Conservation (phyloP, 2,888 invertebrate species). For the Nemotelus pantherinus region DNA sequence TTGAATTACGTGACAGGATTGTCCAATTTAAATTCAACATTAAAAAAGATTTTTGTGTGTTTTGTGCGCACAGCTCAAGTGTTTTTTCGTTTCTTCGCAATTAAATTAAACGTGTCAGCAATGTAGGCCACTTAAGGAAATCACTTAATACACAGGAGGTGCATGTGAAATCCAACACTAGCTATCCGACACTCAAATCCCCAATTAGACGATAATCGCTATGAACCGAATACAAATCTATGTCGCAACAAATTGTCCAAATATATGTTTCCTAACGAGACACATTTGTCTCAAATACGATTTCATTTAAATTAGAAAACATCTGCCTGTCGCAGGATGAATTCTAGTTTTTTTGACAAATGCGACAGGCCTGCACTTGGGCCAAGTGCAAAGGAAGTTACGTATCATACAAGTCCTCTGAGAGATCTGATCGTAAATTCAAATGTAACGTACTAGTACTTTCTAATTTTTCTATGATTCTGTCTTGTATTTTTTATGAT, state of each 20-base stretch:
- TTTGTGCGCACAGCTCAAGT: too few species aligned
- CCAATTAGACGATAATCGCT: too few species aligned
- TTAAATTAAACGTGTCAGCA: too few species aligned
- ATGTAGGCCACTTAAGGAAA: too few species aligned
- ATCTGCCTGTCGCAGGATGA: conserved; percentile 21
- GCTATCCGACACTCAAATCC: too few species aligned
- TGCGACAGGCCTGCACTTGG: background rate
- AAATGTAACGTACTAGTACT: conserved; percentile 12
- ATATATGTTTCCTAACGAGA: conserved; percentile 3
- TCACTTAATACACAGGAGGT: too few species aligned
- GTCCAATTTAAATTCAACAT: background rate
- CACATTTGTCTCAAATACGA: conserved; percentile 3
- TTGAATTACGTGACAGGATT: conserved; percentile 13
- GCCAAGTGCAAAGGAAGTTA: conserved; percentile 12
- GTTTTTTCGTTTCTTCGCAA: too few species aligned
- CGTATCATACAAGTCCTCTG: background rate
- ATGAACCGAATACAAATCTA: background rate
- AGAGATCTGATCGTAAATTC: background rate
- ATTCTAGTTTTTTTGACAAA: background rate
- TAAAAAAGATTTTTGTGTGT: too few species aligned
- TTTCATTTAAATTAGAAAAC: conserved; percentile 29
- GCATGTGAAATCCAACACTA: too few species aligned
- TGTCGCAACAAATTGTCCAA: conserved; percentile 1
- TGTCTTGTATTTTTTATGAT: background rate
- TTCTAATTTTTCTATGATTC: conserved; percentile 28